Percentiles rank a stretch among this genome's conserved stretches.
phyloP scores from a whole-genome alignment of 2,797 vertebrate species.

The Gambelia wislizenii region DNA sequence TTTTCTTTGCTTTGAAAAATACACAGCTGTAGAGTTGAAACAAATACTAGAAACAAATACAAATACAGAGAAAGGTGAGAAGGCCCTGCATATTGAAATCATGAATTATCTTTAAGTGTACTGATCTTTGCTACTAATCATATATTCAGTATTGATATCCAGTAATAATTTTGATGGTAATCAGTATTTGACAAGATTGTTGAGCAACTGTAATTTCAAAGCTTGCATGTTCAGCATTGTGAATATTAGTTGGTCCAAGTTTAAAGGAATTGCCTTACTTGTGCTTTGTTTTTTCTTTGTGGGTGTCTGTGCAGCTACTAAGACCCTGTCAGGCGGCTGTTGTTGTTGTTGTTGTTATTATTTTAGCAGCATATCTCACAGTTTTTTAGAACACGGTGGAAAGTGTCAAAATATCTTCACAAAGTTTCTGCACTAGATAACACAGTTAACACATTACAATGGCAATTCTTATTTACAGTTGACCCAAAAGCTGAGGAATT shows the following conservation, averaged over 20 bases:
- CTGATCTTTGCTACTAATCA: neutral
- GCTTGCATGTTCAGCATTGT: neutral
- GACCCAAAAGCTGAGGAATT: neutral
- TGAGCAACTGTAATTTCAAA: neutral
- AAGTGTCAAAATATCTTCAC: conserved; percentile 14
- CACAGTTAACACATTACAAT: neutral
- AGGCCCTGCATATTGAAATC: neutral
- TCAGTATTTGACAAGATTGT: neutral
- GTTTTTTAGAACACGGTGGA: neutral
- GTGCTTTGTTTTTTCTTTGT: neutral
- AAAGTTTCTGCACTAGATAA: accelerated
- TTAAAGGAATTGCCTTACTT: neutral
- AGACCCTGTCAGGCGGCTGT: neutral
- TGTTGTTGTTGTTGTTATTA: too few species aligned
- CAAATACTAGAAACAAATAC: neutral
- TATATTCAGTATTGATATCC: neutral
- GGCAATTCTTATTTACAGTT: conserved; percentile 21
- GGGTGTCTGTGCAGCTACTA: neutral
- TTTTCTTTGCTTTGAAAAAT: neutral
- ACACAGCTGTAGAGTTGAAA: neutral
- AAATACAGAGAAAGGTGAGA: too few species aligned
- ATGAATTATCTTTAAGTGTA: neutral
- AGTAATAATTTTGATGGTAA: neutral
- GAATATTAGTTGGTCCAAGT: neutral
- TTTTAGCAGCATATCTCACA: neutral